Conservation (phyloP, 2,113 vertebrate species). For the Cricetomys ansorgei region DNA sequence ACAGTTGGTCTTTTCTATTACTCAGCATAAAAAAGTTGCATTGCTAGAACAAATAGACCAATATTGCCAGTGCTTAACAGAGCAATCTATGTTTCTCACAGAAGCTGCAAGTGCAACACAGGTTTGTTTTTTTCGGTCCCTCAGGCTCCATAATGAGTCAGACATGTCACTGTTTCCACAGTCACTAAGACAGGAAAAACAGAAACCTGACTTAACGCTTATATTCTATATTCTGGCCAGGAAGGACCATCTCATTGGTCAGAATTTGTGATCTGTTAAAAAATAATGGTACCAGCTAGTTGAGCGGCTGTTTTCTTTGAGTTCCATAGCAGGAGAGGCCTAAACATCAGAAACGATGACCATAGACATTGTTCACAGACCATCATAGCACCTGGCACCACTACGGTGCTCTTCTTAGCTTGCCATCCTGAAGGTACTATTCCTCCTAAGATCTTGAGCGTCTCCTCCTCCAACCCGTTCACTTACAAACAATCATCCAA, state of each 20-base stretch:
- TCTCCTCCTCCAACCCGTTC: not conserved
- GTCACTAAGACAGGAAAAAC: no score
- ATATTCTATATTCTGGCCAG: not conserved
- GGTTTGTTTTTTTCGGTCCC: not conserved
- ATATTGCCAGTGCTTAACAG: not conserved
- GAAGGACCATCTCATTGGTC: not conserved
- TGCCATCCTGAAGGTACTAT: not conserved
- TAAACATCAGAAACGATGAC: not conserved
- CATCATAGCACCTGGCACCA: not conserved
- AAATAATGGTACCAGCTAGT: no score
- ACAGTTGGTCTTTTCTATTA: not conserved
- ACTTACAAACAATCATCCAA: not conserved
- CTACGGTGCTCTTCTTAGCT: no score
- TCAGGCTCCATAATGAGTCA: not conserved
- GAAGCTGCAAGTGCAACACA: accelerated
- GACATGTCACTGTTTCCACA: not conserved
- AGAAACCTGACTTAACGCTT: not conserved
- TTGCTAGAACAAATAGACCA: not conserved
- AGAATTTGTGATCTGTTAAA: not conserved
- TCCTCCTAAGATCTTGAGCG: not conserved
- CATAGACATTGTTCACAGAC: not conserved
- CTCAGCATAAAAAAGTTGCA: not conserved
- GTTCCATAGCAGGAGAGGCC: not conserved
- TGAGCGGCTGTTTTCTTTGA: no score
- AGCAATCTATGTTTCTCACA: not conserved